Percentiles rank a stretch among this genome's conserved stretches.
These are phyloP conservation scores for Drosophila pachea DNA, from an alignment of 1,140 invertebrate species.

Conservation along the genomic window DNA sequence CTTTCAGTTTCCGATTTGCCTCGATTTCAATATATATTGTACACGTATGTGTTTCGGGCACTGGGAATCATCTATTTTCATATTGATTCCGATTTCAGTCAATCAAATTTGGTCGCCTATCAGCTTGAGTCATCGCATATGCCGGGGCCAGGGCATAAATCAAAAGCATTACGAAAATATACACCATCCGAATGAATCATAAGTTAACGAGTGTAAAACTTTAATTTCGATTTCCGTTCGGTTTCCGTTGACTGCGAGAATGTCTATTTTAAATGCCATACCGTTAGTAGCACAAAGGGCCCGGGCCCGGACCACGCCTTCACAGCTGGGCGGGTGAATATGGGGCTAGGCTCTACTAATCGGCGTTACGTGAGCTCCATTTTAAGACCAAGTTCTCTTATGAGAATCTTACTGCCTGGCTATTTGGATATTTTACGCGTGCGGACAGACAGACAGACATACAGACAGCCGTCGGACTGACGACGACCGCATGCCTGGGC, in stretches of 20 bases:
- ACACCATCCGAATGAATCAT: slow-evolving; percentile 54
- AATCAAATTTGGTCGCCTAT: slow-evolving; percentile 39
- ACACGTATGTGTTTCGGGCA: neutral
- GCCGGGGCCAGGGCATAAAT: slow-evolving; percentile 15
- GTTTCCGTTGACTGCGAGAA: slow-evolving; percentile 14
- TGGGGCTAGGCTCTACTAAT: slow-evolving; percentile 59
- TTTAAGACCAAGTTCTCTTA: too few relatives aligned
- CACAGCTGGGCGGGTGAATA: neutral
- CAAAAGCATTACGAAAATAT: slow-evolving; percentile 22
- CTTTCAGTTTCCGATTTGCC: slow-evolving; percentile 39
- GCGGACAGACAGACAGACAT: neutral
- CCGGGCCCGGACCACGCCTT: slow-evolving; percentile 14
- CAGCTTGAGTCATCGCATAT: slow-evolving; percentile 39
- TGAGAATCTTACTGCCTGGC: slow-evolving; percentile 3
- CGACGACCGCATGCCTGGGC: slow-evolving; percentile 33
- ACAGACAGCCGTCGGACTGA: neutral
- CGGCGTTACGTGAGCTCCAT: slow-evolving; percentile 67
- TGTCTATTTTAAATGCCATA: slow-evolving; percentile 20
- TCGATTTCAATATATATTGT: slow-evolving; percentile 11
- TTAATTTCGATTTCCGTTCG: slow-evolving; percentile 3
- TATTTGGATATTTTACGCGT: slow-evolving; percentile 18
- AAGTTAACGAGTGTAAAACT: slow-evolving; percentile 33
- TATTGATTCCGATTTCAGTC: slow-evolving; percentile 31
- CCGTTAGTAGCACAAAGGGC: slow-evolving; percentile 3
- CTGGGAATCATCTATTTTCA: slow-evolving; percentile 22